These are phyloP conservation scores for Otolemur crassicaudatus DNA, from an alignment of 2,797 vertebrate genomes.

Conservation along the genomic window DNA sequence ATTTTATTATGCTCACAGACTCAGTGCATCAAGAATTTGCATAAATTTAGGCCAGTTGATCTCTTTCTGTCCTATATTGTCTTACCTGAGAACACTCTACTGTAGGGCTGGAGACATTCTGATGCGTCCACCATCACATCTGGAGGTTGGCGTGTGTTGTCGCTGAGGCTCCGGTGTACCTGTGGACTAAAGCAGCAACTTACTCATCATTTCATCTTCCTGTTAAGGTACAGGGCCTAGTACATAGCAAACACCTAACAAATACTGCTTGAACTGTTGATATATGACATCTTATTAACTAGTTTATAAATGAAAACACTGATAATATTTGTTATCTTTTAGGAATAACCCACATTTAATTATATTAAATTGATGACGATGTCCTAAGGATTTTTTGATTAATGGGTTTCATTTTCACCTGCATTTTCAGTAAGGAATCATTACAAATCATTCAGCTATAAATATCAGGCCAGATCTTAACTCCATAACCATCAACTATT, in stretches of 20 bases:
- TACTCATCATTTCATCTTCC: not conserved
- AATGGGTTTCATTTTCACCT: not conserved
- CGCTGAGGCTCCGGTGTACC: not conserved
- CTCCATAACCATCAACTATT: not conserved
- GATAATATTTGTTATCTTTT: not conserved
- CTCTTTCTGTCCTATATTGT: not conserved
- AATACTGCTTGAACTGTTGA: not conserved
- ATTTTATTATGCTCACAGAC: not conserved
- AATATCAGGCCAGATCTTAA: not conserved
- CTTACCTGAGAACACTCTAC: not conserved
- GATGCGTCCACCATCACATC: too few species aligned
- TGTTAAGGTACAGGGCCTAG: not conserved
- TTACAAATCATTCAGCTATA: not conserved
- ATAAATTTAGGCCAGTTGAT: not conserved
- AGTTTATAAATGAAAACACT: not conserved
- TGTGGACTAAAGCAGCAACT: not conserved
- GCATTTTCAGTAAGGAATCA: not conserved
- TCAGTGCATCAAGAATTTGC: not conserved
- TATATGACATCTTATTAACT: not conserved
- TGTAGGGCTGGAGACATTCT: not conserved
- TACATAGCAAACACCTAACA: not conserved
- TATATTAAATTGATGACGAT: not conserved
- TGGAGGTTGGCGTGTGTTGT: not conserved
- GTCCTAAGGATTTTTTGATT: not conserved
- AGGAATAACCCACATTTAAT: not conserved